These are phyloP conservation scores for Muntiacus muntjak DNA, from an alignment of 2,113 vertebrate genomes.

Conservation along the genomic window DNA sequence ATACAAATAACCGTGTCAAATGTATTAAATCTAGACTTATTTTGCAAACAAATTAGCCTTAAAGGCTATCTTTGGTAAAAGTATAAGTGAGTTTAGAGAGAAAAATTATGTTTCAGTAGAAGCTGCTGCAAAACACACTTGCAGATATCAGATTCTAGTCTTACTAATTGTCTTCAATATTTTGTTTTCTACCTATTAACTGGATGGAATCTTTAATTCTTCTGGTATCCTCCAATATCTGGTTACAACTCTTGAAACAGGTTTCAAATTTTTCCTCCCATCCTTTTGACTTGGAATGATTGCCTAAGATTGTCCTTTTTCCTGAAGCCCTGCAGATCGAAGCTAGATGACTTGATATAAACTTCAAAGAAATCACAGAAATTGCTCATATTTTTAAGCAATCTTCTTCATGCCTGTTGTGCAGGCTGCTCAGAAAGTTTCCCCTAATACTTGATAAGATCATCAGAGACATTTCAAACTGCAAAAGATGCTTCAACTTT, in stretches of 20 bases:
- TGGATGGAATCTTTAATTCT: background rate
- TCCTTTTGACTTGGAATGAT: background rate
- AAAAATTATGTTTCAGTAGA: background rate
- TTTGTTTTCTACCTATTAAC: background rate
- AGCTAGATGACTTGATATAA: background rate
- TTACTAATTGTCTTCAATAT: background rate
- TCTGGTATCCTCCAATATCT: background rate
- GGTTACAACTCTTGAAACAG: background rate
- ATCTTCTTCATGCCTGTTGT: background rate
- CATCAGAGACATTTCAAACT: background rate
- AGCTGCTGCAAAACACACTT: background rate
- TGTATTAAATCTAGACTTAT: background rate
- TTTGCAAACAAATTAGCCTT: background rate
- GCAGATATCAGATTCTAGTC: background rate
- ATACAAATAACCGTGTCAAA: background rate
- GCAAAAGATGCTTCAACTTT: background rate
- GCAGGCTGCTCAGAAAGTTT: background rate
- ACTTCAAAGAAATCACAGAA: background rate
- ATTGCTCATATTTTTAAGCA: background rate
- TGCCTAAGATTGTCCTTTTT: background rate
- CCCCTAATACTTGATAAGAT: background rate
- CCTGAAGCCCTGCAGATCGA: background rate
- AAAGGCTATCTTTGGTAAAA: background rate
- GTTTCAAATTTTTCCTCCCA: background rate
- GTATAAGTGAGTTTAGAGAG: background rate